Evolutionary conservation across 2,113 vertebrate genomes (phyloP).

Genomic region (Coreoperca whiteheadi): DNA sequence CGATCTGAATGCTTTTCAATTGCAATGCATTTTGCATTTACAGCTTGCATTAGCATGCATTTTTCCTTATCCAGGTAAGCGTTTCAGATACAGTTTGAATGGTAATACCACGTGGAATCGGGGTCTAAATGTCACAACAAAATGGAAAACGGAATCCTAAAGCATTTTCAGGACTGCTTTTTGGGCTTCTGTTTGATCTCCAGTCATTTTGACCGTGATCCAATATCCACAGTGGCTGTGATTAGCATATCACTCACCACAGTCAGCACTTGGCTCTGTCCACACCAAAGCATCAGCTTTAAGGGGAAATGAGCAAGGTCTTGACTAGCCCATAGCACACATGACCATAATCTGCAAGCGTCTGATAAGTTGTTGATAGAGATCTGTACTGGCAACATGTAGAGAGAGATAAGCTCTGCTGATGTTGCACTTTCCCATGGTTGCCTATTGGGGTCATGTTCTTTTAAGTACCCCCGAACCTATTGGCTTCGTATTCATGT

Average conservation of each 20-base stretch:
- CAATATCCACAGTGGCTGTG: slow-evolving; percentile 42
- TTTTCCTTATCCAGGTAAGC: neutral
- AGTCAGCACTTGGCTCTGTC: slow-evolving; percentile 47
- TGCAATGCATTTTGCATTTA: neutral
- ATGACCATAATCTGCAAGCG: slow-evolving; percentile 56
- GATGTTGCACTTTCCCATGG: slow-evolving; percentile 33
- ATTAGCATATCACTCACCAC: slow-evolving; percentile 69
- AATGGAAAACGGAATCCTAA: slow-evolving; percentile 3
- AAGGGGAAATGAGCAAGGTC: slow-evolving; percentile 48
- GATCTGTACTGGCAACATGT: slow-evolving; percentile 57
- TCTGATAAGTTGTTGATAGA: slow-evolving; percentile 66
- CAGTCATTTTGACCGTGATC: slow-evolving; percentile 53
- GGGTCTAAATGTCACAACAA: slow-evolving; percentile 22
- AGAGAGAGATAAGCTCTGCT: slow-evolving; percentile 49
- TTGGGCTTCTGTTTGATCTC: slow-evolving; percentile 60
- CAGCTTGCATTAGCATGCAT: neutral
- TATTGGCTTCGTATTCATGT: neutral
- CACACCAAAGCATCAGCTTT: slow-evolving; percentile 46
- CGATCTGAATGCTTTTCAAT: neutral
- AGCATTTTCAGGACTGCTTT: slow-evolving; percentile 25
- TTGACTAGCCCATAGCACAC: slow-evolving; percentile 43
- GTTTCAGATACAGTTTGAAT: neutral
- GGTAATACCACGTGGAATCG: neutral
- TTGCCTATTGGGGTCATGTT: slow-evolving; percentile 22
- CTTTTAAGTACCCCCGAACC: neutral